Base-by-base conservation (phyloP, 2,888 invertebrate genomes). In the Reticulitermes lucifugus region DNA sequence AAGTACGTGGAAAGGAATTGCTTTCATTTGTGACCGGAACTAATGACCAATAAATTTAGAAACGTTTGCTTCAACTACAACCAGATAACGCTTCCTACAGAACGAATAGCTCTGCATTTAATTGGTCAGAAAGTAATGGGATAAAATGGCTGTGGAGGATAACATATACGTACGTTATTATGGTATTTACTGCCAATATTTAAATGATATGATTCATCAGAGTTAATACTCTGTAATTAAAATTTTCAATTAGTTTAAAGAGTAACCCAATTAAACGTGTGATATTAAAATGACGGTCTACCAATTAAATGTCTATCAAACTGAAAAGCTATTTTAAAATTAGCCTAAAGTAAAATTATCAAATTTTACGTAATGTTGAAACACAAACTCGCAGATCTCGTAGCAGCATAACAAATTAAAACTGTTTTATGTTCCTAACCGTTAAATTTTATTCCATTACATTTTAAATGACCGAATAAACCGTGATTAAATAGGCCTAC, bases 121-220 rank as follows among this genome's bases (percentile, higher is more conserved):
- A 81, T 81, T 81, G 81, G 81, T 46, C 46, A 43, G 80, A 70
- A 81, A 81, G 70, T 81, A 81, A 81, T 65, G 65, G 81, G 80
- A 60, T 60, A 41, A 81, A 81, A 70, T 22, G 41, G 43, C 22
- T 70, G 41, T 77, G 22, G 41, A 46, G 75, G 75, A 77, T 46
- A 51, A 1, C 7, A 21, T 46, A 51, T 77, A 46, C 51, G 77
- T 77, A 46, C 51, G 77, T 77, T 77, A 77, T 46, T 46, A 77
- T n/a, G 77, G 77, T 46, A 77, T 77, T 77, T 77, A 77, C 77
- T 46, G 35, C 51, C 46, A 21, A 77, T 77, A 77, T 77, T n/a
- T 77, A 77, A 77, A 77, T 77, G 22, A 46, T 77, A 77, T 77
- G 46, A 77, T 77, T n/a, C 46, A 77, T 46, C 35, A 35, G n/a